Percentiles rank a stretch among this genome's conserved stretches.
These are phyloP conservation scores for Nemotelus pantherinus DNA, from an alignment of 2,888 invertebrate genomes.

Conservation along the genomic window DNA sequence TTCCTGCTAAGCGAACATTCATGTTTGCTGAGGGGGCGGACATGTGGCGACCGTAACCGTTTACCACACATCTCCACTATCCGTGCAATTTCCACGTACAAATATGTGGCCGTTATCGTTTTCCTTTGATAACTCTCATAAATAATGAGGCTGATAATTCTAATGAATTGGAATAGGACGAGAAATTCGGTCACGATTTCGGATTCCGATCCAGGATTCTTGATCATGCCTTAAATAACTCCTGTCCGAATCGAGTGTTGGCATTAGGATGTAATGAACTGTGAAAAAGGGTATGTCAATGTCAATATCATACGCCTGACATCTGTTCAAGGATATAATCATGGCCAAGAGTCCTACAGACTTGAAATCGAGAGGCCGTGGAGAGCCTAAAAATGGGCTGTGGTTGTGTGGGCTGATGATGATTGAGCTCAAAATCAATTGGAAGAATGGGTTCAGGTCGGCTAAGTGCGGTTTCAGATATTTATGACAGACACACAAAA, in stretches of 20 bases:
- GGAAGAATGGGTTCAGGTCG: too few species aligned
- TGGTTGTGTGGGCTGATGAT: neutral
- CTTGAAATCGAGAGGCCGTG: neutral
- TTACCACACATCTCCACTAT: slow-evolving; percentile 1
- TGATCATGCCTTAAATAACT: slow-evolving; percentile 21
- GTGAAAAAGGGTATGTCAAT: slow-evolving; percentile 20
- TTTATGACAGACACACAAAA: too few species aligned
- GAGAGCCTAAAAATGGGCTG: neutral
- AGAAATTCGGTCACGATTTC: neutral
- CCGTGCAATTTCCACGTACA: slow-evolving; percentile 16
- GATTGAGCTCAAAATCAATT: too few species aligned
- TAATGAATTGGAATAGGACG: neutral
- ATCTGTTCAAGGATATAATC: too few species aligned
- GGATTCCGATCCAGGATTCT: neutral
- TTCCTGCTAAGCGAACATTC: neutral
- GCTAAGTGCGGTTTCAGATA: too few species aligned
- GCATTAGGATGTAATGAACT: slow-evolving; percentile 26
- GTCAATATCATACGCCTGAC: neutral
- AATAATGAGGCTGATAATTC: slow-evolving; percentile 20
- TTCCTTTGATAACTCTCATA: slow-evolving; percentile 6
- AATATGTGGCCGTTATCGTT: slow-evolving; percentile 19
- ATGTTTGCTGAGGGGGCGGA: neutral
- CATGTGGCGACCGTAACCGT: neutral
- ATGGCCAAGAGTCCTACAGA: neutral
- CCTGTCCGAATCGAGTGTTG: neutral